These are phyloP conservation scores for Hestina assimilis DNA, from an alignment of 1,140 invertebrate species.

Conservation along the genomic window DNA sequence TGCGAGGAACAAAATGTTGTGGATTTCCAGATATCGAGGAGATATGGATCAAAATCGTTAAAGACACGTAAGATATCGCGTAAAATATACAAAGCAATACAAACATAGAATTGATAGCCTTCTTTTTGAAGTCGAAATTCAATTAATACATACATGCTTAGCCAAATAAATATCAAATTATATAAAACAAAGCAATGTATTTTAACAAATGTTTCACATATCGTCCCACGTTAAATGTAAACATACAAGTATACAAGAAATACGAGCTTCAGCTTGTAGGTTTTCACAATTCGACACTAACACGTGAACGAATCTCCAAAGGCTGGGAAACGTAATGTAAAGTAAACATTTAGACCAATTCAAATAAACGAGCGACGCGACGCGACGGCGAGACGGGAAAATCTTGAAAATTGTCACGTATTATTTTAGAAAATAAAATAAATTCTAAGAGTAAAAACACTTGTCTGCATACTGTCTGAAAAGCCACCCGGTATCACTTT, in stretches of 20 bases:
- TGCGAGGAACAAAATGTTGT: too few relatives aligned
- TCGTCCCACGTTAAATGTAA: conserved; percentile 8
- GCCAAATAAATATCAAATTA: conserved; percentile 2
- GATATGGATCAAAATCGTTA: too few relatives aligned
- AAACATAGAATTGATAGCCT: too few relatives aligned
- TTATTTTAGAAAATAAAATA: not conserved
- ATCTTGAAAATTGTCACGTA: not conserved
- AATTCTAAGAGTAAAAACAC: not conserved
- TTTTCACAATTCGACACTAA: conserved; percentile 4
- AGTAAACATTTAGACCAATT: conserved; percentile 8
- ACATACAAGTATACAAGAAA: conserved; percentile 8
- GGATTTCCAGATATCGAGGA: too few relatives aligned
- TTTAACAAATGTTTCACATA: conserved; percentile 6
- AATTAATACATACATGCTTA: not conserved
- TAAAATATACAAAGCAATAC: too few relatives aligned
- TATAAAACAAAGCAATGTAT: conserved; percentile 5
- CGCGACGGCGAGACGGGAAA: not conserved
- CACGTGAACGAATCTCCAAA: conserved; percentile 4
- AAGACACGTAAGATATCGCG: too few relatives aligned
- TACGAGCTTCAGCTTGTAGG: conserved; percentile 6
- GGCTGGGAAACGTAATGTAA: conserved; percentile 1
- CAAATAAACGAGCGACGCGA: conserved; percentile 6
- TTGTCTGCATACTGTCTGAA: not conserved
- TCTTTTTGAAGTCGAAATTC: too few relatives aligned
- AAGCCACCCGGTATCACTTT: not conserved